phyloP scores from a whole-genome alignment of 2,797 vertebrate genomes.

The Botia almorhae region DNA sequence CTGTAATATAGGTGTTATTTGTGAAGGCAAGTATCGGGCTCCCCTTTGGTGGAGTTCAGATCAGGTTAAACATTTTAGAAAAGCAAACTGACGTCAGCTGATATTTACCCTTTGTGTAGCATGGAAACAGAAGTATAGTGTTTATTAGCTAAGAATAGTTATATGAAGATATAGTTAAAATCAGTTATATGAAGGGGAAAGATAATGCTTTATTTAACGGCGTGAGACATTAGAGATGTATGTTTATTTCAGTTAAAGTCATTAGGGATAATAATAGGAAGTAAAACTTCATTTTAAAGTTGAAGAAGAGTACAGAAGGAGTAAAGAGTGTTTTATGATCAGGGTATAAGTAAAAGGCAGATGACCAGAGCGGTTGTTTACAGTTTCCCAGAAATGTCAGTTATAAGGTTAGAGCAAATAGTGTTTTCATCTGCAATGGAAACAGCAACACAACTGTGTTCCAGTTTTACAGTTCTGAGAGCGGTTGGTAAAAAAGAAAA shows the following conservation, averaged over 20 bases:
- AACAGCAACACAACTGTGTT: not conserved
- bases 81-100: not conserved
- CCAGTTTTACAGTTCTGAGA: not conserved
- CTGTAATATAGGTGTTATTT: not conserved
- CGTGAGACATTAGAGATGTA: not conserved
- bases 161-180: too few relatives aligned
- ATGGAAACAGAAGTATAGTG: not conserved
- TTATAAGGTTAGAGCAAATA: not conserved
- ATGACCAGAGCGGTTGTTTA: too few relatives aligned
- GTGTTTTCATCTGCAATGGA: not conserved
- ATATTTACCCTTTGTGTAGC: not conserved
- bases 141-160: not conserved
- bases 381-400: too few relatives aligned
- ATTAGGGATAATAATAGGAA: not conserved
- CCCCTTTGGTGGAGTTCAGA: not conserved
- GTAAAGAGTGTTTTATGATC: not conserved
- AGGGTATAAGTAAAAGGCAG: not conserved
- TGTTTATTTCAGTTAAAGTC: not conserved
- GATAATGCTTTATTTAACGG: not conserved
- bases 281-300: not conserved
- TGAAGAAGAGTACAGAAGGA: not conserved
- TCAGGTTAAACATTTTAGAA: slow-evolving; percentile 1
- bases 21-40: not conserved
- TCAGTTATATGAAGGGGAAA: not conserved
- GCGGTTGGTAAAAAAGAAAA: not conserved